A percentile compares a stretch with the other conserved stretches of the same genome.
phyloP scores from a whole-genome alignment of 2,888 invertebrate genomes.

The Prenolepis imparis region DNA sequence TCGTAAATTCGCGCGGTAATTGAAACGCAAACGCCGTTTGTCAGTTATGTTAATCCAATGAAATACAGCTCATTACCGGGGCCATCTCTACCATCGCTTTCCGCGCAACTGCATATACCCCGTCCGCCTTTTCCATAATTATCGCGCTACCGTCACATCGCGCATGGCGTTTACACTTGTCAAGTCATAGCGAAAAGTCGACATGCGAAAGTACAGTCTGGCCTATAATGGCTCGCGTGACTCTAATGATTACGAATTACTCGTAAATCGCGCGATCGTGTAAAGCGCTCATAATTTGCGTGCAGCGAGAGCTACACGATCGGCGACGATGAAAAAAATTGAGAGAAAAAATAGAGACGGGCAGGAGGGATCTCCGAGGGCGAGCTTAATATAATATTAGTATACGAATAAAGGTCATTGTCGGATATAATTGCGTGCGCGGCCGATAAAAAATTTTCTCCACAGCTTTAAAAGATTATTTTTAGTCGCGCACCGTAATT shows the following conservation, averaged over 20 bases:
- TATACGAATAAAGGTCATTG: slow-evolving; percentile 21
- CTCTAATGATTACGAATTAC: slow-evolving; percentile 83
- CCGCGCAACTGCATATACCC: slow-evolving; percentile 4
- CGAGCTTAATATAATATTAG: slow-evolving; percentile 8
- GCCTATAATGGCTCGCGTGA: slow-evolving; percentile 81
- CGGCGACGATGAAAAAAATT: background rate
- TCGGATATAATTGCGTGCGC: background rate
- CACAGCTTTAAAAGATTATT: background rate
- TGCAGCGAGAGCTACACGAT: slow-evolving; percentile 61
- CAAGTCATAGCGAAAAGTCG: slow-evolving; percentile 78
- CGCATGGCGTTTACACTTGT: slow-evolving; percentile 66
- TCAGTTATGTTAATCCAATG: slow-evolving; percentile 79
- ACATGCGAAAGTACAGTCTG: slow-evolving; percentile 70
- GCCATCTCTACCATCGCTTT: slow-evolving; percentile 37
- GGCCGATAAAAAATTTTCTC: background rate
- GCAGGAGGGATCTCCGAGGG: background rate
- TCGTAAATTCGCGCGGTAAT: slow-evolving; percentile 77
- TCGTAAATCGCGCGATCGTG: slow-evolving; percentile 82
- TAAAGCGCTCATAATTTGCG: slow-evolving; percentile 80
- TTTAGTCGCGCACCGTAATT: background rate
- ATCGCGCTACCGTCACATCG: slow-evolving; percentile 23
- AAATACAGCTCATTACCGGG: slow-evolving; percentile 74
- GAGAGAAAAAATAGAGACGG: background rate
- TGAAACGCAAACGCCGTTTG: slow-evolving; percentile 80
- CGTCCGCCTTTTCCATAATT: slow-evolving; percentile 47